Conservation (phyloP, 2,113 vertebrate genomes). For the Neodon shergylaensis region DNA sequence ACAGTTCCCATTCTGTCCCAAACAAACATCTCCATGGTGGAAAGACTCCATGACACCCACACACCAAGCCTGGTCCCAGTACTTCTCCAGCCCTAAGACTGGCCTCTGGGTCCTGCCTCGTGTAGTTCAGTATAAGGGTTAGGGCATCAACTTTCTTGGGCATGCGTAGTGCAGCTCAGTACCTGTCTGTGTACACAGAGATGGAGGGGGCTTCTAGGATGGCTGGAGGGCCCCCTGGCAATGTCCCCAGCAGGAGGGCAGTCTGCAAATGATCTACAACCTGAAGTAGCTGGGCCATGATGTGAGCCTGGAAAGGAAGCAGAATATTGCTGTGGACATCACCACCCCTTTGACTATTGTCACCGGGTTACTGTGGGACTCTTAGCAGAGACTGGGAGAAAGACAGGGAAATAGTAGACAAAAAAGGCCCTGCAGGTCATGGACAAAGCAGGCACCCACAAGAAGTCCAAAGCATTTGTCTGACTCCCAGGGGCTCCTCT, state of each 20-base stretch:
- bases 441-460: not conserved
- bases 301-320: slow-evolving; percentile 41
- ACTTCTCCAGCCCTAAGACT: not conserved
- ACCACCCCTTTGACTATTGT: not conserved
- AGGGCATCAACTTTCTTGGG: not conserved
- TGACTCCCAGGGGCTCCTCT: not conserved
- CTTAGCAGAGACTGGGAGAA: not conserved
- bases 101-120: not conserved
- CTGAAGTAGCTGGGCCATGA: not conserved
- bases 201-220: slow-evolving; percentile 87
- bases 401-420: not conserved
- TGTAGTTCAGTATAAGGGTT: not conserved
- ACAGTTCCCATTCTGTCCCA: not conserved
- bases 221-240: slow-evolving; percentile 84
- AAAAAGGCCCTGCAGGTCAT: not conserved
- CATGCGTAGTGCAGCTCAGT: not conserved
- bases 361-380: not conserved
- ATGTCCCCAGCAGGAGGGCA: slow-evolving; percentile 89
- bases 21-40: not conserved
- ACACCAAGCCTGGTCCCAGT: not conserved
- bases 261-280: slow-evolving; percentile 89
- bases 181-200: slow-evolving; percentile 94
- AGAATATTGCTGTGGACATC: not conserved
- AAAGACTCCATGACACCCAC: not conserved
- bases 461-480: not conserved